Base-by-base conservation (phyloP, 2,797 vertebrate species). In the Pangasius krempfi region DNA sequence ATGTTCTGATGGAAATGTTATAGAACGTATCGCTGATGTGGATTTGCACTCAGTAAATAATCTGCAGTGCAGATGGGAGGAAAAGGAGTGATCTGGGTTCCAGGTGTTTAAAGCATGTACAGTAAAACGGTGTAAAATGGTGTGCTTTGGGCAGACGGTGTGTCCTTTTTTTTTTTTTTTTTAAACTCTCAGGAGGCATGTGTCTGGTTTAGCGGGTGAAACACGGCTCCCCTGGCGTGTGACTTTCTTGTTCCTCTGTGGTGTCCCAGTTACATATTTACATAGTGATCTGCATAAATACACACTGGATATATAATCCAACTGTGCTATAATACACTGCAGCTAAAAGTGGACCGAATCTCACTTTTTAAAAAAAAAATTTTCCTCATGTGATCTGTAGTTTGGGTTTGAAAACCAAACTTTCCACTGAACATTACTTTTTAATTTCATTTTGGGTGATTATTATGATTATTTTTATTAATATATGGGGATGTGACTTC, bases 201-300 rank as follows among this genome's bases (percentile, higher is more conserved):
- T 47, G 52, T 86, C 83, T 85, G 62, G 83, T 79, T 86, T 62
- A 81, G 84, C 72, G 25, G 88, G 88, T 82, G 85, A 89, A 62
- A 76, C 37, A 27, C 50, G 1, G 44, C 85, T 86, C 88, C 84
- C 84, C 68, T 81, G 76, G 76, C 22, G 50, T 81, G 68, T 89
- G 54, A 86, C 78, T 86, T 76, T 75, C 85, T 22, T 50, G 27
- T 66, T 89, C 78, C 58, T 86, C 85, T 40, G n/a, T 47, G 40
- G 50, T 89, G 88, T 86, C 70, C 79, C 85, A 89, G 78, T 89
- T 83, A 54, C 47, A 76, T 85, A 83, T 89, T 86, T 83, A 73
- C 85, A 89, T 83, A 76, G 82, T 40, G 52, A 86, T 86, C 73
- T 86, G 54, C 70, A 64, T 70, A 89, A 82, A 89, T 64, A 87